These are phyloP conservation scores for Carposina sasakii DNA, from an alignment of 1,140 invertebrate genomes.

Conservation along the genomic window DNA sequence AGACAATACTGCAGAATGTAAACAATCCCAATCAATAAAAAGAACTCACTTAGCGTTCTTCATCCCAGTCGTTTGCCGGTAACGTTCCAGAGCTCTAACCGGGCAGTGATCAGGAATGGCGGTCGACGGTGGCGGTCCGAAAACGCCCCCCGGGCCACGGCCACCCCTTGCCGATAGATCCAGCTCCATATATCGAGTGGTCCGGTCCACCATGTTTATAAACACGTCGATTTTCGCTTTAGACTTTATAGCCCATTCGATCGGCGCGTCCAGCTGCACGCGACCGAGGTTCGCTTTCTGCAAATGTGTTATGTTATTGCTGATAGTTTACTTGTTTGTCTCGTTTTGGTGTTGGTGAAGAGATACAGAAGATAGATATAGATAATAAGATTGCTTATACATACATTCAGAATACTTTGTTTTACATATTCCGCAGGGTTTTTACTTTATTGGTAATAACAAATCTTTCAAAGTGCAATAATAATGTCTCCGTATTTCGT, in stretches of 20 bases:
- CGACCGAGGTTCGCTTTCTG: slow-evolving; percentile 52
- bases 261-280: slow-evolving; percentile 57
- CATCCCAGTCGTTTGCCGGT: slow-evolving; percentile 24
- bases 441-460: too few relatives aligned
- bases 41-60: slow-evolving; percentile 45
- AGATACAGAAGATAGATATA: too few relatives aligned
- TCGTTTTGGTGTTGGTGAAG: too few relatives aligned
- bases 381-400: too few relatives aligned
- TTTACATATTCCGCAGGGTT: too few relatives aligned
- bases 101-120: slow-evolving; percentile 46
- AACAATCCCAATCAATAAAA: background rate
- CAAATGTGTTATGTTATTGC: slow-evolving; percentile 1
- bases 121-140: slow-evolving; percentile 35
- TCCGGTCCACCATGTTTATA: slow-evolving; percentile 62
- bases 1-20: too few relatives aligned
- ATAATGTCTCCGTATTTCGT: too few relatives aligned
- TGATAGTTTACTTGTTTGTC: too few relatives aligned
- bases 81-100: slow-evolving; percentile 45
- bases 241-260: slow-evolving; percentile 44
- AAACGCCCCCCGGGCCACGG: slow-evolving; percentile 44
- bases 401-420: too few relatives aligned
- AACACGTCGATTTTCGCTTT: slow-evolving; percentile 57
- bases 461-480: too few relatives aligned
- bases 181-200: slow-evolving; percentile 56
- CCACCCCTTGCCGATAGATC: slow-evolving; percentile 40